Evolutionary conservation across 2,113 vertebrate species (phyloP), one percentile per base, ranked within the genome.

Genomic region (Serilophus lunatus): DNA sequence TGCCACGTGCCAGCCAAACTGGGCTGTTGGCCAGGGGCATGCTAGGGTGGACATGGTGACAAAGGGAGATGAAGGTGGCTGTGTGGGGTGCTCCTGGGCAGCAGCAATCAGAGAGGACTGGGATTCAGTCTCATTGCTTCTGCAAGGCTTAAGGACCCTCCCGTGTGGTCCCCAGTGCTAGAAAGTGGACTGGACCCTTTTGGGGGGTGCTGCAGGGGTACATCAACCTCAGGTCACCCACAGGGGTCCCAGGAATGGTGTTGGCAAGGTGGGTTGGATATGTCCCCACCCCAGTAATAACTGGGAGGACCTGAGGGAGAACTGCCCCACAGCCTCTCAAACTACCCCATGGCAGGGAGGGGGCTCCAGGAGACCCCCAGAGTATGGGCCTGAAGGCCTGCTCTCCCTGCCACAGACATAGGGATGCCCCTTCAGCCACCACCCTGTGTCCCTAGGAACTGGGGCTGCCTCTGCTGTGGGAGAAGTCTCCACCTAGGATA

Each of bases 21-120:
- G 15, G 92, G 92, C 77, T 84, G 51, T n/a, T 2, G 2, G 90
- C 94, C 84, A 92, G 66, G 44, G 63, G 44, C 16, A 29, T 0
- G 0, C 72, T 77, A 29, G 15, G 23, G 17, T 63, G 53, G 63
- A 56, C 2, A 0, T 0, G 3, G 77, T 35, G 68, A 63, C 49
- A 77, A 49, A 22, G 80, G 31, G 13, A 10, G 44, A 25, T 3
- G 7, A 3, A 2, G 14, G 6, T 64, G 18, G 17, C 13, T 7
- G 1, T 19, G 33, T 4, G 2, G 15, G 20, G 23, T 42, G 24
- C 7, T 35, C 33, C 42, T 5, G 5, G 19, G 53, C 71, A 68
- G 35, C 2, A 12, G 36, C 40, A 93, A 47, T 3, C 1, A 3
- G 15, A 88, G 35, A 10, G 7, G 19, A 82, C 47, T 1, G 0